A percentile compares a stretch with the other conserved stretches of the same genome.
Evolutionary conservation across 2,888 invertebrate genomes (phyloP).

Genomic region (Emmelina monodactyla): DNA sequence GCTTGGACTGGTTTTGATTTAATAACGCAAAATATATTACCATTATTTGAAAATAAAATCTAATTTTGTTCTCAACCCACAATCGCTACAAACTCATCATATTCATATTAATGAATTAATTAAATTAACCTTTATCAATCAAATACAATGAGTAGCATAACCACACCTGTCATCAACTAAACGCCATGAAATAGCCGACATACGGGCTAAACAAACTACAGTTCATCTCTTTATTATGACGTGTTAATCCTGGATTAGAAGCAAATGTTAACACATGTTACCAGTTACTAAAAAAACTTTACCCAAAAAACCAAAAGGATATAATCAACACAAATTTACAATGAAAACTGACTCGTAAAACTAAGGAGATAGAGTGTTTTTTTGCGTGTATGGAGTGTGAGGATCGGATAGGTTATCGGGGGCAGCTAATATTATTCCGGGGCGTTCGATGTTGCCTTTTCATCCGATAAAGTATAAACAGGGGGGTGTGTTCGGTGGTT

Average conservation of each 20-base stretch:
- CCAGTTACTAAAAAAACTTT: constrained; percentile 64
- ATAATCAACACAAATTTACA: constrained; percentile 16
- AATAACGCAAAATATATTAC: no score
- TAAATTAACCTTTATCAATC: constrained; percentile 24
- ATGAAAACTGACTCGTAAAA: constrained; percentile 23
- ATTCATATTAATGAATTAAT: no score
- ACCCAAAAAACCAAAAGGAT: constrained; percentile 27
- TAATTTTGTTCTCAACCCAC: no score
- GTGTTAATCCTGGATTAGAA: constrained; percentile 65
- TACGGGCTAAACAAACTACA: constrained; percentile 59
- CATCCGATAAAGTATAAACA: constrained; percentile 65
- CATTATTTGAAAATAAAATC: no score
- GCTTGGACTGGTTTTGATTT: no score
- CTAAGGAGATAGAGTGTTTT: constrained; percentile 30
- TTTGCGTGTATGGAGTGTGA: constrained; percentile 24
- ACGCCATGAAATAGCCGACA: constrained; percentile 51
- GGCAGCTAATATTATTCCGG: constrained; percentile 66
- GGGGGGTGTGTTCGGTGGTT: constrained; percentile 59
- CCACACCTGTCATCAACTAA: constrained; percentile 56
- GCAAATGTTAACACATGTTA: constrained; percentile 67
- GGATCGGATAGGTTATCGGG: constrained; percentile 56
- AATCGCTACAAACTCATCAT: no score
- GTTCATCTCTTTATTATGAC: constrained; percentile 66
- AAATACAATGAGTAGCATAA: constrained; percentile 45
- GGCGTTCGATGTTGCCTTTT: constrained; percentile 65